Percentiles rank a stretch among this genome's conserved stretches.
These are phyloP conservation scores for Dascillus cervinus DNA, from an alignment of 2,888 invertebrate species.

Conservation along the genomic window DNA sequence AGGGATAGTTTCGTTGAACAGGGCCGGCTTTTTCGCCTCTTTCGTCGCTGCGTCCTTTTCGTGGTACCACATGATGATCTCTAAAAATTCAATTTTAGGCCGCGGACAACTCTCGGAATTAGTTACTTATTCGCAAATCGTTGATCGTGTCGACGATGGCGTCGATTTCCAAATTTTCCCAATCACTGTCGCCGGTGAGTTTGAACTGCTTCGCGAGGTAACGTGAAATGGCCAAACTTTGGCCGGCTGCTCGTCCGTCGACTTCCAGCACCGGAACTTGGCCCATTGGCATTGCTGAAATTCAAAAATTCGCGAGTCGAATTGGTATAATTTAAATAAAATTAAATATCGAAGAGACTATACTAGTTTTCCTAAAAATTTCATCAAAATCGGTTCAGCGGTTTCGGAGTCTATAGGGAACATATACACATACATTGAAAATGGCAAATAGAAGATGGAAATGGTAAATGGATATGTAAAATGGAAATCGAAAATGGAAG, in stretches of 20 bases:
- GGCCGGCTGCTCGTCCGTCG: conserved; percentile 53
- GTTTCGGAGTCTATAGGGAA: no score
- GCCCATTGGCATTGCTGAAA: conserved; percentile 53
- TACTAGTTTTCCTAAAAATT: no score
- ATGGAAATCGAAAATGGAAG: no score
- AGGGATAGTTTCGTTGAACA: conserved; percentile 46
- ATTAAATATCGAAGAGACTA: no score
- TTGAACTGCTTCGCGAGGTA: conserved; percentile 56
- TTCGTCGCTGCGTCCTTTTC: conserved; percentile 45
- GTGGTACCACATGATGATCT: conserved; percentile 36
- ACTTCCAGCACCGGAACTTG: conserved; percentile 56
- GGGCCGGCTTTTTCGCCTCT: conserved; percentile 40
- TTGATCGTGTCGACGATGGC: conserved; percentile 52
- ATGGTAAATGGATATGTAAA: no score
- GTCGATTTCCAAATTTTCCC: conserved; percentile 57
- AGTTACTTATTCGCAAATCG: conserved; percentile 55
- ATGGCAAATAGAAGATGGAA: no score
- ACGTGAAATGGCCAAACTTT: conserved; percentile 53
- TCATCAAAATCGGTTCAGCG: no score
- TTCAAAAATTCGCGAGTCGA: no score
- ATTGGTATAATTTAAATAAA: no score
- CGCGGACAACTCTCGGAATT: no score
- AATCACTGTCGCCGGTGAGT: conserved; percentile 49
- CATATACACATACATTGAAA: no score
- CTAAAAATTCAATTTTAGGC: conserved; percentile 1